Conservation (phyloP, 1,140 invertebrate species). For the Agrilus planipennis region DNA sequence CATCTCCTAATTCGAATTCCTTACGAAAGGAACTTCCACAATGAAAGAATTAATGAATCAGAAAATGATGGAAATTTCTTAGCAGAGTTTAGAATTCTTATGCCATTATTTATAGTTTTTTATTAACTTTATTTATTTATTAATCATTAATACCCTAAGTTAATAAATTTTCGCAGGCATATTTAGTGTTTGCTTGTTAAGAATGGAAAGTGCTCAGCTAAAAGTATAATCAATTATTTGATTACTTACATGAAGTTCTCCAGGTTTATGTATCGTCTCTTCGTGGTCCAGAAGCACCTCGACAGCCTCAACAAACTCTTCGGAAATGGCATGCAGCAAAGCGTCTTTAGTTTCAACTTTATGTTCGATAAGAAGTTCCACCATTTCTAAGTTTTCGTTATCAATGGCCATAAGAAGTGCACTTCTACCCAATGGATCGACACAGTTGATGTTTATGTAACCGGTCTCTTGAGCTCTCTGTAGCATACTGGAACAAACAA, state of each 20-base stretch:
- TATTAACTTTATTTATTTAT: no score
- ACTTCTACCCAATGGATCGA: conserved; percentile 86
- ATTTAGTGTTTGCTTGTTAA: no score
- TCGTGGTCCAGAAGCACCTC: conserved; percentile 91
- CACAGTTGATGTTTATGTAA: conserved; percentile 92
- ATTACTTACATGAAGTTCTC: conserved; percentile 66
- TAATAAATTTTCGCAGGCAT: no score
- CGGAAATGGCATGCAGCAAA: conserved; percentile 89
- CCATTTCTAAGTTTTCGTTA: conserved; percentile 99
- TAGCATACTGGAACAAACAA: conserved; percentile 49
- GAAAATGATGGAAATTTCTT: no score
- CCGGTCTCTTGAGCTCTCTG: conserved; percentile 64
- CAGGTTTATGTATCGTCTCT: conserved; percentile 65
- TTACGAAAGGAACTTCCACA: no score
- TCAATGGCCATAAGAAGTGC: conserved; percentile 95
- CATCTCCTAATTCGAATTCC: no score
- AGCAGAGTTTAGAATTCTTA: no score
- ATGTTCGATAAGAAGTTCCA: conserved; percentile 83
- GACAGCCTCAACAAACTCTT: conserved; percentile 97
- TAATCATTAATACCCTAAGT: no score
- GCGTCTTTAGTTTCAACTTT: conserved; percentile 86
- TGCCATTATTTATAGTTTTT: no score
- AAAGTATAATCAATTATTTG: no score
- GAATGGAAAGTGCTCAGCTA: no score
- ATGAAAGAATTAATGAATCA: no score